These are phyloP conservation scores for Chelon auratus DNA, from an alignment of 2,797 vertebrate genomes.

Conservation along the genomic window DNA sequence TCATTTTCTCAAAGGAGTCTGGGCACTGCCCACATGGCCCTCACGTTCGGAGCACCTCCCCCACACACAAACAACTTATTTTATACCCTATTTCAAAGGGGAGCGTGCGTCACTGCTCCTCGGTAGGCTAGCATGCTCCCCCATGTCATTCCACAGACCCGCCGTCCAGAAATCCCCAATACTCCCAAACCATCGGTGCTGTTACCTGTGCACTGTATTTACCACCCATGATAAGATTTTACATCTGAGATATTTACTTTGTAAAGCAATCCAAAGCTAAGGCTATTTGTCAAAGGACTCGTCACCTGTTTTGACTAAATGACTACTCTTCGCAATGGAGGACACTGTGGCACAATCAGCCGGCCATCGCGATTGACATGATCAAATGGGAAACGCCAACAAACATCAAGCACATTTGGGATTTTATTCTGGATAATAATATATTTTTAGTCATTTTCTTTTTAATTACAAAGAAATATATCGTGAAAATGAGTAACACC, in stretches of 20 bases:
- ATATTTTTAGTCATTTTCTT: not conserved
- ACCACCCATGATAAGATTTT: constrained; percentile 37
- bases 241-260: constrained; percentile 21
- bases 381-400: too few relatives aligned
- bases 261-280: constrained; percentile 3
- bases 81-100: constrained; percentile 72
- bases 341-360: too few relatives aligned
- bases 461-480: not conserved
- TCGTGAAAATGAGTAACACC: not conserved
- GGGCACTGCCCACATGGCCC: constrained; percentile 70
- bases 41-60: constrained; percentile 58
- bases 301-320: not conserved
- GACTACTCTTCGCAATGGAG: too few relatives aligned
- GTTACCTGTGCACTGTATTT: constrained; percentile 48
- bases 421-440: too few relatives aligned
- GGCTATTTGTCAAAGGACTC: too few relatives aligned
- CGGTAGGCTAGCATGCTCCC: constrained; percentile 40
- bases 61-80: constrained; percentile 69
- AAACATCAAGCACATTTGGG: too few relatives aligned
- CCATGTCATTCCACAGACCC: constrained; percentile 51
- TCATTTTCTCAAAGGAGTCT: constrained; percentile 71
- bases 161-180: constrained; percentile 39
- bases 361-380: too few relatives aligned
- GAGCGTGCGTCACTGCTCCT: constrained; percentile 67
- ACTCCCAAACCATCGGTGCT: constrained; percentile 25